A percentile compares a stretch with the other conserved stretches of the same genome.
Evolutionary conservation across 2,888 invertebrate genomes (phyloP).

Genomic region (Apotomis capreana): DNA sequence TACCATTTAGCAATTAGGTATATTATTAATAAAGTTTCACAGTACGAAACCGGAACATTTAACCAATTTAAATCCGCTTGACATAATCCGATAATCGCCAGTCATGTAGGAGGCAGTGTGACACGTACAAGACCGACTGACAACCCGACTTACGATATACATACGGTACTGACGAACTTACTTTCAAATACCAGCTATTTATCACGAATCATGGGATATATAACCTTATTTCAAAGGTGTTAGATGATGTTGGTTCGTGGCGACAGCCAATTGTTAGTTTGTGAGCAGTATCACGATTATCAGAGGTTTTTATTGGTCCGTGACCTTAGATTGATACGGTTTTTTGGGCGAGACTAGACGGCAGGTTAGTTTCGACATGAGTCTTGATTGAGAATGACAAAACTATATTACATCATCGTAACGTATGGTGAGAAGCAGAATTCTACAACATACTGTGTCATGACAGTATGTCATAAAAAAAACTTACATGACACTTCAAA

Average conservation of each 20-base stretch:
- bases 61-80: constrained; percentile 14
- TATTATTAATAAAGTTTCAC: not conserved
- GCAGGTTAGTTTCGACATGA: constrained; percentile 22
- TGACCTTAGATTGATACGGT: constrained; percentile 38
- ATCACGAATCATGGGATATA: not conserved
- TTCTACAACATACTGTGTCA: too few species aligned
- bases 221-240: not conserved
- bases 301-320: constrained; percentile 23
- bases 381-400: constrained; percentile 4
- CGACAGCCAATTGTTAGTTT: not conserved
- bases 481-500: too few species aligned
- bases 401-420: constrained; percentile 8
- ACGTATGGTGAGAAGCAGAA: too few species aligned
- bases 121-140: constrained; percentile 31
- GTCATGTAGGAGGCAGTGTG: constrained; percentile 31
- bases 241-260: not conserved
- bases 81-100: constrained; percentile 38
- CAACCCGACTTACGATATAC: constrained; percentile 34
- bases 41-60: not conserved
- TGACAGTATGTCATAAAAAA: too few species aligned
- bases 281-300: constrained; percentile 26
- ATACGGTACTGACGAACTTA: constrained; percentile 28
- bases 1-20: too few species aligned
- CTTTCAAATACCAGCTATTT: not conserved
- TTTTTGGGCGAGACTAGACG: constrained; percentile 19